phyloP scores from a whole-genome alignment of 2,113 vertebrate species.

The Talpa occidentalis region DNA sequence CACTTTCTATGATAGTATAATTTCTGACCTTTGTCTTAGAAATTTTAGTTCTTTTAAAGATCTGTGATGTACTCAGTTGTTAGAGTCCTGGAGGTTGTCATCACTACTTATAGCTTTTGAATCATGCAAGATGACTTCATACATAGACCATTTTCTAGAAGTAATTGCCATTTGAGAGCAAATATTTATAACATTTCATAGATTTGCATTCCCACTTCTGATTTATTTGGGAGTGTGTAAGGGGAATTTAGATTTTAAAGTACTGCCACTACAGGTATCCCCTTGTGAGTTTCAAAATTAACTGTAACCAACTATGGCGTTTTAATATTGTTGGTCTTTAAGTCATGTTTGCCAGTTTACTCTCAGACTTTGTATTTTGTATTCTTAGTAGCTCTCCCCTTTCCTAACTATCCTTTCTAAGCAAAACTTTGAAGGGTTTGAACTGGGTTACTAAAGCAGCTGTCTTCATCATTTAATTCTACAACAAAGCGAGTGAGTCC shows the following conservation, averaged over 20 bases:
- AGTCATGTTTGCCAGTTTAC: neutral
- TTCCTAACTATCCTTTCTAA: neutral
- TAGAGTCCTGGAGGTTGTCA: neutral
- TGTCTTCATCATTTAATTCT: neutral
- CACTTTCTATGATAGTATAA: neutral
- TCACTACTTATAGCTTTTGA: neutral
- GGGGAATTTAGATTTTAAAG: neutral
- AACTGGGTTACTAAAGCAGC: neutral
- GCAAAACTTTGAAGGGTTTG: neutral
- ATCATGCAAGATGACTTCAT: neutral
- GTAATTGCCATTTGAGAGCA: slow-evolving; percentile 21
- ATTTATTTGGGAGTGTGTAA: slow-evolving; percentile 20
- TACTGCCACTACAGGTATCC: neutral
- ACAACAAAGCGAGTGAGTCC: neutral
- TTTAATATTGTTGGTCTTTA: slow-evolving; percentile 3
- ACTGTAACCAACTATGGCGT: neutral
- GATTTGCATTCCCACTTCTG: neutral
- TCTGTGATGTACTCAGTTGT: neutral
- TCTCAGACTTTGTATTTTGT: neutral
- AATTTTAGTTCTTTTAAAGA: slow-evolving; percentile 12
- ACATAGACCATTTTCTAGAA: neutral
- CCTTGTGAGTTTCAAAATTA: neutral
- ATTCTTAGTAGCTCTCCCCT: slow-evolving; percentile 6
- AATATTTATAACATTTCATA: neutral
- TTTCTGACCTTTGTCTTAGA: slow-evolving; percentile 28